Evolutionary conservation across 2,797 vertebrate species (phyloP), one percentile per base, ranked within the genome.

Genomic region (Sylvia borin): DNA sequence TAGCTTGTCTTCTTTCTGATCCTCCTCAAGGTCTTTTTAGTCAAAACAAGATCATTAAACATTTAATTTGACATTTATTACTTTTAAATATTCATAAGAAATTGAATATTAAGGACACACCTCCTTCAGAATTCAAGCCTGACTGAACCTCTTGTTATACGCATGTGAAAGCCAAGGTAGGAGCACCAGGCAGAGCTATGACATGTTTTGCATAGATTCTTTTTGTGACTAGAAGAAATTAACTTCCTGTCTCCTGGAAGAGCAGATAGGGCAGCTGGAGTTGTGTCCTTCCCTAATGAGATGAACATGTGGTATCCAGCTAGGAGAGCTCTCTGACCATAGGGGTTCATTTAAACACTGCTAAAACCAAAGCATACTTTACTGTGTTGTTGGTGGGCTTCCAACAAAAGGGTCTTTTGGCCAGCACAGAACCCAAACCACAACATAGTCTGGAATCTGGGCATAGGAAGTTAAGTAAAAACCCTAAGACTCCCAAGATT

Each of bases 41-140:
- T 94, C 96, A 97, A 98, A 98, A 98, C 96, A 98, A 96, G 93
- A 97, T 90, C 76, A 3, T 98, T 97, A 98, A 98, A 96, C 88
- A 97, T 93, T 97, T 96, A 92, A 96, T 97, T 95, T 98, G 96
- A 97, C 96, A 96, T 97, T 98, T 98, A 98, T 97, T 96, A 95
- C 58, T 89, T 97, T 97, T 97, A 97, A 98, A 98, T 97, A 97
- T 98, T 97, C 96, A 97, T 97, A 94, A 97, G 91, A 78, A 75
- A 74, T 85, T 90, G 70, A 97, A 91, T 92, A 93, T 88, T 45
- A 53, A 91, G 96, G 93, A 94, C 97, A 96, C 86, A 95, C 96
- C 97, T 95, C 97, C 91, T 77, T 29, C 22, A 90, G 83, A 1
- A 54, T 90, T 97, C 72, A 85, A 88, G 73, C 64, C 61, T 93